These are phyloP conservation scores for Megaceryle torquata DNA, from an alignment of 2,113 vertebrate genomes.

Conservation along the genomic window DNA sequence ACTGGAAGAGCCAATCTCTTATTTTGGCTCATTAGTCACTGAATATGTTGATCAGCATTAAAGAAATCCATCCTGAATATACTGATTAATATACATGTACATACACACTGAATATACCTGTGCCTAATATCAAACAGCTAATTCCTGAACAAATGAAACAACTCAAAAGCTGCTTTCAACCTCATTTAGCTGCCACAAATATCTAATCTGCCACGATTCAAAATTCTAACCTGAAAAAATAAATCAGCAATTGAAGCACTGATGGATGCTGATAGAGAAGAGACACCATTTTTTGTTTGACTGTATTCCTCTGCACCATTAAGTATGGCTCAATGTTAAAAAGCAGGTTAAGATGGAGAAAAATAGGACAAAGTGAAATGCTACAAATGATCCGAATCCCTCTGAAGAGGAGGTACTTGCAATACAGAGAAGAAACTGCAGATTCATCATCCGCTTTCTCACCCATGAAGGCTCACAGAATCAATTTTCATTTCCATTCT, in stretches of 20 bases:
- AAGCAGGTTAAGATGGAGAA: not conserved
- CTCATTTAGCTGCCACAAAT: not conserved
- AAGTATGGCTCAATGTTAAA: not conserved
- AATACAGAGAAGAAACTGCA: not conserved
- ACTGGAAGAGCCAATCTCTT: not conserved
- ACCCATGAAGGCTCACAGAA: not conserved
- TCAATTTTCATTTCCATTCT: not conserved
- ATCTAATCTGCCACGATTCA: not conserved
- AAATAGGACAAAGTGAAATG: not conserved
- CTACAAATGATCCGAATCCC: not conserved
- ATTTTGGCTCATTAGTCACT: not conserved
- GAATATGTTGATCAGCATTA: not conserved
- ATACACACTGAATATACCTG: not conserved
- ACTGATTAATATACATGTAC: not conserved
- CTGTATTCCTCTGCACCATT: not conserved
- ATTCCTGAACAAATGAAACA: not conserved
- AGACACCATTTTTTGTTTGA: not conserved
- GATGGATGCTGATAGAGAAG: not conserved
- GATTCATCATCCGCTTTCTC: not conserved
- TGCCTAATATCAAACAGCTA: not conserved
- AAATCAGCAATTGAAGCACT: not conserved
- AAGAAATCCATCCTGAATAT: not conserved
- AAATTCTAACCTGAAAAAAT: not conserved
- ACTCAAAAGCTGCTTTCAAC: not conserved
- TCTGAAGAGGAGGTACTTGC: not conserved